Base-by-base conservation (phyloP, 1,140 invertebrate species). In the Pseudomyrmex sp. region DNA sequence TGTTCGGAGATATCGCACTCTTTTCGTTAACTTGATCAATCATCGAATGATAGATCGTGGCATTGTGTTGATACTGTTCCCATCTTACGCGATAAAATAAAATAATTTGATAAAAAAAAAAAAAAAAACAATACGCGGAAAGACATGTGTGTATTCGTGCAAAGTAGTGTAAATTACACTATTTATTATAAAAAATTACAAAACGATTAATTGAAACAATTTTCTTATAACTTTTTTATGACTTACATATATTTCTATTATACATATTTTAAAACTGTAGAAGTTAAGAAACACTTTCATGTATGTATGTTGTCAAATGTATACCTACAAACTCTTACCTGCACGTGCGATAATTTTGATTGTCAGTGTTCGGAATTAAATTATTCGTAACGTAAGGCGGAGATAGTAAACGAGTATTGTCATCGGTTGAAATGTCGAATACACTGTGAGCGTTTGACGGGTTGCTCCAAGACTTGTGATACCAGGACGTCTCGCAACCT, bases 311-410 rank as follows among this genome's bases (percentile, higher is more conserved):
- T 35, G 35, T 70, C 8, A n/a, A 20, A 9, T 15, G n/a, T 48
- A 44, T 35, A 18, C 0, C 18, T 18, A 9, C 9, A 13, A 8
- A 35, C 2, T 59, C 54, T 54, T 85, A 91, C 90, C 90, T 90
- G 83, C 79, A 73, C 0, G 63, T 56, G 50, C 83, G 82, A 74
- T 87, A 88, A 79, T 88, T 91, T 23, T 86, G 83, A 58, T 82
- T 90, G 1, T 89, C 80, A 0, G 52, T 23, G 58, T 48, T 66
- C 35, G 87, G 83, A 23, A 82, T 8, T 9, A 79, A n/a, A 46
- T 84, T 80, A 46, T 84, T 80, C 1, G 54, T 35, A n/a, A 48
- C 35, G 15, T 44, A 69, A 56, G 73, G 44, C 3, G 84, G 23
- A 12, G 75, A 2, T 0, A 74, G 9, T 18, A 56, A 69, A 74